Percentiles rank a stretch among this genome's conserved stretches.
These are phyloP conservation scores for Eleutherodactylus coqui DNA, from an alignment of 2,797 vertebrate genomes.

Conservation along the genomic window DNA sequence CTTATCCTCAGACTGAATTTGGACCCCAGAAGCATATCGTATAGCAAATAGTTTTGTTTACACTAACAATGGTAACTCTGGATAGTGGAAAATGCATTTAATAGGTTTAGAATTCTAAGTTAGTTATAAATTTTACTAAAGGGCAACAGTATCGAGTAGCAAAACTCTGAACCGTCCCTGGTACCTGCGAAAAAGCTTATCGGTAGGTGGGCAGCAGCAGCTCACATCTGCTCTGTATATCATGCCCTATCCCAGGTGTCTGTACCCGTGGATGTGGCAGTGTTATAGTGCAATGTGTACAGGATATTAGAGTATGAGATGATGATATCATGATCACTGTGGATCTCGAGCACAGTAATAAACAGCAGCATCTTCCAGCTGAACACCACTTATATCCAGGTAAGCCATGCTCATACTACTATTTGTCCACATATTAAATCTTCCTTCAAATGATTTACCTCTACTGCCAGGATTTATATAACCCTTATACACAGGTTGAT, in stretches of 20 bases:
- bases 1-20: too few relatives aligned
- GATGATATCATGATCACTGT: not conserved
- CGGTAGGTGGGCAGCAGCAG: not conserved
- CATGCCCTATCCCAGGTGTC: not conserved
- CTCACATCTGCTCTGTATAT: not conserved
- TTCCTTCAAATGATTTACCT: not conserved
- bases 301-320: not conserved
- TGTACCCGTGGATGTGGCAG: not conserved
- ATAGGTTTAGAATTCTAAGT: too few relatives aligned
- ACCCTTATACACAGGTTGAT: not conserved
- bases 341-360: conserved; percentile 33
- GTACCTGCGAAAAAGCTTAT: too few relatives aligned
- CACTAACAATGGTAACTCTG: too few relatives aligned
- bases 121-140: too few relatives aligned
- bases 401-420: not conserved
- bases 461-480: not conserved
- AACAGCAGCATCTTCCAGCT: not conserved
- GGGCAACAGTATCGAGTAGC: too few relatives aligned
- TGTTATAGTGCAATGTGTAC: not conserved
- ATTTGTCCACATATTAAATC: not conserved
- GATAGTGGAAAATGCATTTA: too few relatives aligned
- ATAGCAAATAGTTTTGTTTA: too few relatives aligned
- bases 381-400: not conserved
- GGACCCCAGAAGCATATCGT: too few relatives aligned
- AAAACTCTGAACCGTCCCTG: too few relatives aligned